These are phyloP conservation scores for Smithornis capensis DNA, from an alignment of 2,113 vertebrate genomes.

Conservation along the genomic window DNA sequence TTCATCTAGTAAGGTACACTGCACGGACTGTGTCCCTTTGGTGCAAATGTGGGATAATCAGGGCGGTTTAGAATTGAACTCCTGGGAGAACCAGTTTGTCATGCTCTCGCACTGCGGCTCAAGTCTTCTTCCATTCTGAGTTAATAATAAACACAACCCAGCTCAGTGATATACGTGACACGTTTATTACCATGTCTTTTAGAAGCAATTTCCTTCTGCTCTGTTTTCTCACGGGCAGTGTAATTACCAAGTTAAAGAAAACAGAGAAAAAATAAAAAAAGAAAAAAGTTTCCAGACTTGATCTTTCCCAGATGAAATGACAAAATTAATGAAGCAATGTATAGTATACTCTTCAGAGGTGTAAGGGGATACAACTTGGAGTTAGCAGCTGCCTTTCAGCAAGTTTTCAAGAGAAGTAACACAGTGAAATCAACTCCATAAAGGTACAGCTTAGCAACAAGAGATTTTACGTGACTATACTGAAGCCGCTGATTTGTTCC, in stretches of 20 bases:
- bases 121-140: neutral
- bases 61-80: neutral
- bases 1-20: neutral
- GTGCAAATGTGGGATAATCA: neutral
- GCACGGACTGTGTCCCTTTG: neutral
- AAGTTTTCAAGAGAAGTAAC: conserved; percentile 1
- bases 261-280: neutral
- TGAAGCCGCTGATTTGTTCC: neutral
- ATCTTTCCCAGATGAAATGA: conserved; percentile 55
- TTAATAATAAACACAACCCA: conserved; percentile 45
- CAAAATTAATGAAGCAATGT: conserved; percentile 36
- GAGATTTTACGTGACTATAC: neutral
- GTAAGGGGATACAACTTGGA: conserved; percentile 3
- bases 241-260: conserved; percentile 50
- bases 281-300: conserved; percentile 38
- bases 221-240: conserved; percentile 51
- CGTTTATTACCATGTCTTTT: conserved; percentile 55
- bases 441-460: neutral
- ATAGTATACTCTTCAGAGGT: conserved; percentile 12
- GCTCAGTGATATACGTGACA: conserved; percentile 31
- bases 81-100: neutral
- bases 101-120: rapidly evolving
- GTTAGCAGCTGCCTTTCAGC: conserved; percentile 52
- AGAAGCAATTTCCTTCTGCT: conserved; percentile 59
- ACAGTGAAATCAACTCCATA: neutral